Base-by-base conservation (phyloP, 2,797 vertebrate species). In the Arnoldichthys spilopterus region DNA sequence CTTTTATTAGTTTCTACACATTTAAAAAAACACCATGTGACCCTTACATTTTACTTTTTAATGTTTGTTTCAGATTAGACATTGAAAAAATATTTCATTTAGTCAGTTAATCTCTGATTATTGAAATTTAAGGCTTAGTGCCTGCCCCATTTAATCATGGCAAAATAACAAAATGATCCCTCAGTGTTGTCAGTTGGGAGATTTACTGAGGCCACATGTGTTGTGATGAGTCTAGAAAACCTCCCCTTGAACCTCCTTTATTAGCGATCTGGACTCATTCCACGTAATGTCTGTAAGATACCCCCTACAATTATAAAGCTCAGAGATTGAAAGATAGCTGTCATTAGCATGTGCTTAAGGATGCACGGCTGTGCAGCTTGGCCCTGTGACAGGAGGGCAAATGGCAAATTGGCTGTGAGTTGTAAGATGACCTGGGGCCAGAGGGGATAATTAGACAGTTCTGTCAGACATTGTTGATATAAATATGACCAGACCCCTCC, bases 391-490 rank as follows among this genome's bases (percentile, higher is more conserved):
- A 96, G 89, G 82, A 81, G 82, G 92, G 92, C 91, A 95, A 96
- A 95, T 92, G 91, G 91, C 90, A 95, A 95, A 95, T 92, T 20
- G 85, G 92, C 83, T 92, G 13, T 72, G 76, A 85, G 88, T 88
- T 90, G 91, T 85, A 87, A 92, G 88, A 85, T 89, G 94, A 95
- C 93, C 93, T 87, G 83, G 87, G 92, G 87, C 94, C 95, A 94
- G 90, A 93, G 93, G 62, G 96, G 95, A 96, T 98, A 97, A 98
- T 98, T 96, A 96, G 95, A 95, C 93, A 93, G 92, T 95, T 98
- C 96, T 95, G 96, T 94, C 94, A 84, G 82, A 90, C 94, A 94
- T 96, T 98, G 97, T 97, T 98, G 96, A 96, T 97, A 95, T 95
- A 96, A 98, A 97, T 97, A 96, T 95, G 96, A 93, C 94, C 86